phyloP scores from a whole-genome alignment of 92 coral and sea anemone species.

The Phenganax marumi region DNA sequence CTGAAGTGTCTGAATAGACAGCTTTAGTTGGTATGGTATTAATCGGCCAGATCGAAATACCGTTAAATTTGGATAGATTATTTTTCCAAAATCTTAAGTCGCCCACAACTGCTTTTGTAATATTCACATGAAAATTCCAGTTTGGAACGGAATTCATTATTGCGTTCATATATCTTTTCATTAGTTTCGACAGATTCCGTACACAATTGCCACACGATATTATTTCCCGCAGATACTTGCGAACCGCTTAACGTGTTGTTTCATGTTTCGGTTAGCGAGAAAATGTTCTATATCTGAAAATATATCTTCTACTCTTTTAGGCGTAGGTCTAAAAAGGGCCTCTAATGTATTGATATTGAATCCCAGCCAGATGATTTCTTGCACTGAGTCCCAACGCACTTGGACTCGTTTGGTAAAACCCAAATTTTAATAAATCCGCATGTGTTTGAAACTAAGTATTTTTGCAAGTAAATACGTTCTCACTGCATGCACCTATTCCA shows the following conservation, averaged over 20 bases:
- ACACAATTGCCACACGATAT: conserved; percentile 54
- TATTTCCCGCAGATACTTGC: conserved; percentile 45
- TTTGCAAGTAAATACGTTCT: conserved; percentile 16
- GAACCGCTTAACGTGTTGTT: conserved; percentile 39
- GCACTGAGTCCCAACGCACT: conserved; percentile 56
- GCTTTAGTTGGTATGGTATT: conserved; percentile 35
- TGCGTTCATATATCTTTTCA: conserved; percentile 53
- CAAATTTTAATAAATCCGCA: conserved; percentile 54
- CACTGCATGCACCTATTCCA: too few relatives aligned
- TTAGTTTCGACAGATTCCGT: conserved; percentile 52
- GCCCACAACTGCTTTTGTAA: conserved; percentile 13
- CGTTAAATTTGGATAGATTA: conserved; percentile 38
- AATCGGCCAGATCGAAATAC: conserved; percentile 48
- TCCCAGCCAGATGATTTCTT: conserved; percentile 47
- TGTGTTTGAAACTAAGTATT: conserved; percentile 47
- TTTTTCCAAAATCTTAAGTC: conserved; percentile 48
- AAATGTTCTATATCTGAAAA: conserved; percentile 24
- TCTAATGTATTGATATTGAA: conserved; percentile 38
- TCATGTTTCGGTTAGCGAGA: not conserved
- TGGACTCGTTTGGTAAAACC: conserved; percentile 62
- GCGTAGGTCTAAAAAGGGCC: conserved; percentile 44
- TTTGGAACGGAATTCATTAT: conserved; percentile 38
- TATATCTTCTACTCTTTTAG: conserved; percentile 36
- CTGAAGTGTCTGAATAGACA: conserved; percentile 53
- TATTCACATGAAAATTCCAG: conserved; percentile 37